These are phyloP conservation scores for Cryptoblepharus egeriae DNA, from an alignment of 2,797 vertebrate genomes.

Conservation along the genomic window DNA sequence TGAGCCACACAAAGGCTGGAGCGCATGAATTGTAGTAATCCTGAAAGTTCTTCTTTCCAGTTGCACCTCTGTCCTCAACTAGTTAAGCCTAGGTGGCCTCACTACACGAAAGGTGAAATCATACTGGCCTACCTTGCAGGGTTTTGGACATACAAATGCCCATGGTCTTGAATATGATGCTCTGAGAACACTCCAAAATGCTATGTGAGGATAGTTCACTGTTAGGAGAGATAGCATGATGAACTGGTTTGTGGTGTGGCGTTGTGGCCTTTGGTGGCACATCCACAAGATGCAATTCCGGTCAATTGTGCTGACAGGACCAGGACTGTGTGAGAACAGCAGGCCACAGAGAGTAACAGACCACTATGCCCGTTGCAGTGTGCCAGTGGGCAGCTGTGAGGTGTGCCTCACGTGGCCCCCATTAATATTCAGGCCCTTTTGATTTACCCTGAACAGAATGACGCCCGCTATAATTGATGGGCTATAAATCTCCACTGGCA, in stretches of 20 bases:
- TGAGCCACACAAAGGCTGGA: neutral
- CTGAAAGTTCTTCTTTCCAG: neutral
- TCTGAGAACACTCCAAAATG: neutral
- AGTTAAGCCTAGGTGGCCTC: no score
- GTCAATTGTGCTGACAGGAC: no score
- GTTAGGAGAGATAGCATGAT: no score
- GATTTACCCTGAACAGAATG: conserved; percentile 39
- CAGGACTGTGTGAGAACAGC: no score
- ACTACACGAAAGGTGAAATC: neutral
- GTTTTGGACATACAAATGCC: no score
- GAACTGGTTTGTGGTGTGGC: neutral
- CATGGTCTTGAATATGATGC: neutral
- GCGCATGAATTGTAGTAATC: neutral
- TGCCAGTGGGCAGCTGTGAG: rapidly evolving
- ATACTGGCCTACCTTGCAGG: neutral
- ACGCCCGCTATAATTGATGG: conserved; percentile 55
- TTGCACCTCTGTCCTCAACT: neutral
- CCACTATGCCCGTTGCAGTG: rapidly evolving
- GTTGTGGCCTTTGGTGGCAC: no score
- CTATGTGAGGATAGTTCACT: rapidly evolving
- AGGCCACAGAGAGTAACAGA: rapidly evolving
- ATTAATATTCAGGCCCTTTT: neutral
- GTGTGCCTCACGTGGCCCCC: neutral
- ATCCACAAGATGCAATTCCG: rapidly evolving
- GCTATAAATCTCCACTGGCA: conserved; percentile 64